Base-by-base conservation (phyloP, 2,888 invertebrate species). In the Ametastegia equiseti region DNA sequence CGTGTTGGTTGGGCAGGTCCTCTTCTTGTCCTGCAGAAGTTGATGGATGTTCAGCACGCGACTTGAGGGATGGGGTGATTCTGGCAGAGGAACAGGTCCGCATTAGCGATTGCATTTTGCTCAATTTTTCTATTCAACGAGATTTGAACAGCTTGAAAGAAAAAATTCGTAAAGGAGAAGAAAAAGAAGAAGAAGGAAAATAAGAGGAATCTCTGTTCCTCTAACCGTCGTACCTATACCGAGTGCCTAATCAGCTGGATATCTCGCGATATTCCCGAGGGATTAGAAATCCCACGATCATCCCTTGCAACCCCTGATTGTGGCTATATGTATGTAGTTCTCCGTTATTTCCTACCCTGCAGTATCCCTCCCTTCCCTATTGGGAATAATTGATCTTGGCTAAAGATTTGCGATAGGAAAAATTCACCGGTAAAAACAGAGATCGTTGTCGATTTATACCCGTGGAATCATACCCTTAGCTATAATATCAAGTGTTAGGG, bases 361-460 rank as follows among this genome's bases (percentile, higher is more conserved):
- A 45, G 75, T 33, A 33, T 75, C 54, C 75, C 36, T 27, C 45
- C 0, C 45, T 23, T 19, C 0, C 54, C 75, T 47, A 13, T 15
- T 30, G 47, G 45, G n/a, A 33, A n/a, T n/a, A 75, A 75, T 30
- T 57, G 47, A n/a, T 42, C n/a, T 42, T n/a, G 23, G 50, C 23
- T 30, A 42, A 11, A 45, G 78, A 78, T 78, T 60, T 60, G 30
- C 42, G 42, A 60, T 23, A 78, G 54, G 23, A 45, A 60, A 15
- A 78, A 42, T 50, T 57, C 9, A 11, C 7, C 3, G 2, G 2
- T 30, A 13, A n/a, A n/a, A n/a, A n/a, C n/a, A n/a, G n/a, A n/a
- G 78, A 78, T 78, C 57, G 78, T 78, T 78, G 63, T 78, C 78
- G 15, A 45, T 45, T 42, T 57, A 78, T 78, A 78, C 78, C 42